These are phyloP conservation scores for Rugalucina vietnamica DNA, from an alignment of 2,888 invertebrate genomes.

Conservation along the genomic window DNA sequence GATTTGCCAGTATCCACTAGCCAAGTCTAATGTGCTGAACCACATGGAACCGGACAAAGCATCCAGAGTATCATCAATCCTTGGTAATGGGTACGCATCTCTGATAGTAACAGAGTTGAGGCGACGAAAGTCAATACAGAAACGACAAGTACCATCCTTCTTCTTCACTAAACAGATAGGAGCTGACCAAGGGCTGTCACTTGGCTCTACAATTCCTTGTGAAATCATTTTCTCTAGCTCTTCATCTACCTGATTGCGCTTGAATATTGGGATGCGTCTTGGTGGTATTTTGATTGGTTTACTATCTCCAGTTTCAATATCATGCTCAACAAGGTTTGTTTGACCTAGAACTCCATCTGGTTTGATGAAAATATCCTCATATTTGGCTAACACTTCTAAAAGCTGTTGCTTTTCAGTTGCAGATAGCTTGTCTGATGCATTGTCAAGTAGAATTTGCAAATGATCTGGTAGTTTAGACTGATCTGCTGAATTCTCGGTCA, in stretches of 20 bases:
- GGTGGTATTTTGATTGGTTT: conserved; percentile 29
- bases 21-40: conserved; percentile 18
- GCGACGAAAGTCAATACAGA: conserved; percentile 13
- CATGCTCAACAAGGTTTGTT: conserved; percentile 28
- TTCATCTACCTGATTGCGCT: background rate
- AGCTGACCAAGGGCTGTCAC: conserved; percentile 28
- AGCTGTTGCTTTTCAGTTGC: conserved; percentile 24
- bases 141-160: background rate
- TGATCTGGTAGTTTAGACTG: background rate
- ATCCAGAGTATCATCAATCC: conserved; percentile 25
- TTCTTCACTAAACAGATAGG: conserved; percentile 31
- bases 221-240: conserved; percentile 29
- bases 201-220: conserved; percentile 24
- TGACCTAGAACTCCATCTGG: conserved; percentile 28
- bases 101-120: conserved; percentile 10
- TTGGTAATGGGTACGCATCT: conserved; percentile 30
- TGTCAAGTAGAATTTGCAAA: conserved; percentile 29
- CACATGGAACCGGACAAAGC: conserved; percentile 11
- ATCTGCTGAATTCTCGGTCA: background rate
- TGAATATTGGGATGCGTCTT: conserved; percentile 16
- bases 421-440: conserved; percentile 15
- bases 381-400: conserved; percentile 34
- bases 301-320: conserved; percentile 21
- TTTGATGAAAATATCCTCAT: conserved; percentile 37
- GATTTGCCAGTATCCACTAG: conserved; percentile 37